Percentiles rank a stretch among this genome's conserved stretches.
Evolutionary conservation across 2,888 invertebrate species (phyloP).

Genomic region (Himalopsyche kuldschensis): DNA sequence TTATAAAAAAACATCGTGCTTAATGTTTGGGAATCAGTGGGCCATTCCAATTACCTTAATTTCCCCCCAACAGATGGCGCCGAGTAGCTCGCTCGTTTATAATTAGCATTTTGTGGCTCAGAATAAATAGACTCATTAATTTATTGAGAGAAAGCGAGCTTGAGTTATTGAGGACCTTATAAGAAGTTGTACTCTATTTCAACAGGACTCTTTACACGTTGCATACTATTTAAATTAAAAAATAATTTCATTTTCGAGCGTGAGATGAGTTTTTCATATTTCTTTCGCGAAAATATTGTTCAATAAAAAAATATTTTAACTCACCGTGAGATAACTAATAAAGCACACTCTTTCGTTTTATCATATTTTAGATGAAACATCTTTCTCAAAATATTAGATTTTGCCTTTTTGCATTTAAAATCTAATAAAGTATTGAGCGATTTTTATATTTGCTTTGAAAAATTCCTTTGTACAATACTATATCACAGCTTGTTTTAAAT

Average conservation of each 20-base stretch:
- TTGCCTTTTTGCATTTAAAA: no score
- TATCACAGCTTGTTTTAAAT: no score
- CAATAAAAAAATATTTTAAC: not conserved
- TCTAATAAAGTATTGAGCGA: no score
- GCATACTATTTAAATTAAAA: constrained; percentile 28
- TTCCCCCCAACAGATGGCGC: not conserved
- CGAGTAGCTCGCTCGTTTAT: constrained; percentile 3
- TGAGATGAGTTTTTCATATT: not conserved
- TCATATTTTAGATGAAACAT: no score
- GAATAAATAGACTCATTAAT: constrained; percentile 13
- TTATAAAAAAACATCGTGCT: no score
- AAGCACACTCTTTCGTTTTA: no score
- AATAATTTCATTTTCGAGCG: constrained; percentile 17
- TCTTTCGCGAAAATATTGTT: not conserved
- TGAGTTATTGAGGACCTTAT: constrained; percentile 26
- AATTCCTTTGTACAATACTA: no score
- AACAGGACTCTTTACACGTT: constrained; percentile 3
- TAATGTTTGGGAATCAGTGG: not conserved
- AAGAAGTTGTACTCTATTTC: constrained; percentile 29
- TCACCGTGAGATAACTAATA: no score
- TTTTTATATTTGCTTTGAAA: no score
- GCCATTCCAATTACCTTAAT: not conserved
- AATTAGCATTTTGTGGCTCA: constrained; percentile 24
- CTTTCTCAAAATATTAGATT: no score
- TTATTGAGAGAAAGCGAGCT: constrained; percentile 4